These are phyloP conservation scores for Tauraco erythrolophus DNA, from an alignment of 2,113 vertebrate species.

Conservation along the genomic window DNA sequence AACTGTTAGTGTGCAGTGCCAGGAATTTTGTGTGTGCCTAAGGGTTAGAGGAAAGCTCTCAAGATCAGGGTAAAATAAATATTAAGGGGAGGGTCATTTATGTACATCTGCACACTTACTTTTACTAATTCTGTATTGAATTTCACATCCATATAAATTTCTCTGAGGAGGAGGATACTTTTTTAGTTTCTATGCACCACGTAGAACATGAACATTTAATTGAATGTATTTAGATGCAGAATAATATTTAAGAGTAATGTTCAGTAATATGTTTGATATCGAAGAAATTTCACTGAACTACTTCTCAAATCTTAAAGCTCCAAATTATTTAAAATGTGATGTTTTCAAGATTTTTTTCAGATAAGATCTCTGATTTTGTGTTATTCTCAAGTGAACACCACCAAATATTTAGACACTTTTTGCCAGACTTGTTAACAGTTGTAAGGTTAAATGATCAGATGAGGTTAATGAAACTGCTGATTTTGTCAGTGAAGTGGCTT, in stretches of 20 bases:
- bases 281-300: background rate
- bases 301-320: background rate
- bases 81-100: accelerated
- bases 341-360: background rate
- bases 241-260: background rate
- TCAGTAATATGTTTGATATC: background rate
- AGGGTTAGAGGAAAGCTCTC: background rate
- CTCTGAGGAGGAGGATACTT: background rate
- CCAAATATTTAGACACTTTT: background rate
- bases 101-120: background rate
- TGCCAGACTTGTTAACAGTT: background rate
- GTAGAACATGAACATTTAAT: background rate
- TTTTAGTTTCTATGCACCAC: background rate
- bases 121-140: background rate
- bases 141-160: background rate
- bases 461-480: background rate
- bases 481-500: background rate
- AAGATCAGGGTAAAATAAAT: background rate
- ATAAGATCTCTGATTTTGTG: background rate
- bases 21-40: background rate
- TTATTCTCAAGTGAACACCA: background rate
- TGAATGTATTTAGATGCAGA: background rate
- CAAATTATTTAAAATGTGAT: background rate
- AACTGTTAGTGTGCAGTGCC: background rate
- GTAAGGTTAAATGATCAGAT: background rate